Conservation (phyloP, 92 coral and sea anemone genomes). For the Phenganax marumi region DNA sequence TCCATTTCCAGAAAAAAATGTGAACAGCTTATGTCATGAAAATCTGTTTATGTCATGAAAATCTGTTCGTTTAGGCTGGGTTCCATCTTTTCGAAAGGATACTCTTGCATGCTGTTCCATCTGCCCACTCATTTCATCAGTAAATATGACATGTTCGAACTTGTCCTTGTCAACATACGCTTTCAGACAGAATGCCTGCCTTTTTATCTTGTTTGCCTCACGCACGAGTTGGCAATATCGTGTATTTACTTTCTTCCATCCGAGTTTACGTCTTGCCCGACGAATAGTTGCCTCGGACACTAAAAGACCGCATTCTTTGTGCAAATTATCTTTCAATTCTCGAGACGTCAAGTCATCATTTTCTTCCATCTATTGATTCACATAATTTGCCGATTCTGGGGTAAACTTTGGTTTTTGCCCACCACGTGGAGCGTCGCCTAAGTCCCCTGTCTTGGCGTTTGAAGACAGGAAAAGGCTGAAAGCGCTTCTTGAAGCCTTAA, state of each 20-base stretch:
- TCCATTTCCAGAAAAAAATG: too few species aligned
- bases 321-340: slow-evolving; percentile 2
- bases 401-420: slow-evolving; percentile 31
- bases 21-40: not conserved
- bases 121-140: slow-evolving; percentile 9
- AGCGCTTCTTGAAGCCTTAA: too few species aligned
- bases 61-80: not conserved
- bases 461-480: too few species aligned
- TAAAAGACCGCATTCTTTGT: not conserved
- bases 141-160: slow-evolving; percentile 5
- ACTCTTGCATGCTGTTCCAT: slow-evolving; percentile 32
- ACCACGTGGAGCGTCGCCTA: not conserved
- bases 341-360: slow-evolving; percentile 53
- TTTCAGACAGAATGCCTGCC: slow-evolving; percentile 1
- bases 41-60: not conserved
- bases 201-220: not conserved
- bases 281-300: not conserved
- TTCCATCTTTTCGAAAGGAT: slow-evolving; percentile 44
- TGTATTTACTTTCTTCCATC: not conserved
- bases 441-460: too few species aligned
- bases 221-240: slow-evolving; percentile 20
- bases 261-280: slow-evolving; percentile 3
- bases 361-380: slow-evolving; percentile 33
- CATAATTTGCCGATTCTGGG: not conserved
- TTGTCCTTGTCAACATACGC: not conserved